Evolutionary conservation across 1,140 invertebrate genomes (phyloP).

Genomic region (Platyura marginata): DNA sequence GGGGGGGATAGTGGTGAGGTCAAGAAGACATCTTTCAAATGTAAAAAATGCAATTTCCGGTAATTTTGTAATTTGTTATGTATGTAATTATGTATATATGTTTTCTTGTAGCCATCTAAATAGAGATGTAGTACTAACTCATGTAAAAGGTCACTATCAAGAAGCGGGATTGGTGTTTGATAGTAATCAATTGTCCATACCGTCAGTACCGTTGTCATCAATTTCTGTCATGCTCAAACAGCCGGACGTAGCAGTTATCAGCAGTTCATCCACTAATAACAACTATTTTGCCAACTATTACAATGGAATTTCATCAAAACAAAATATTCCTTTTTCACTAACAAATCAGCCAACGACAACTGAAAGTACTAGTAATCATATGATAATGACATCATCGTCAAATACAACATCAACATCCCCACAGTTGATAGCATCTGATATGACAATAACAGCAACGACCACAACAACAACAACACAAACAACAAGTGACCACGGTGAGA

Average conservation of each 20-base stretch:
- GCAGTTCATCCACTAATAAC: no score
- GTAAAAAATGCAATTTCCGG: conserved; percentile 70
- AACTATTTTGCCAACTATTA: no score
- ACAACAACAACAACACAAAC: conserved; percentile 9
- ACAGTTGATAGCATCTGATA: neutral
- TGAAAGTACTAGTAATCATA: no score
- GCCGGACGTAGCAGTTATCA: no score
- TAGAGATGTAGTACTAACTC: conserved; percentile 40
- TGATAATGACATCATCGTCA: neutral
- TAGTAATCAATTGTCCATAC: no score
- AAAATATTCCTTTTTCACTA: no score
- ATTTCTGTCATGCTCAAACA: no score
- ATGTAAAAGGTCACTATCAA: conserved; percentile 43
- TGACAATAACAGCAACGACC: conserved; percentile 3
- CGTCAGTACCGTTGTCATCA: no score
- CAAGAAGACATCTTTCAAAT: conserved; percentile 36
- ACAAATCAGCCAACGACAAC: conserved; percentile 8
- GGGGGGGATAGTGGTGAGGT: no score
- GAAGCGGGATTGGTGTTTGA: conserved; percentile 6
- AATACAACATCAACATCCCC: conserved; percentile 7
- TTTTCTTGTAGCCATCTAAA: conserved; percentile 34
- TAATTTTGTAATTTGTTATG: no score
- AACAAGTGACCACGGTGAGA: conserved; percentile 11
- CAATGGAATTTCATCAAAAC: no score
- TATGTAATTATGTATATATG: no score